Conservation (phyloP, 92 coral and sea anemone species). For the Epizoanthus fatuus region DNA sequence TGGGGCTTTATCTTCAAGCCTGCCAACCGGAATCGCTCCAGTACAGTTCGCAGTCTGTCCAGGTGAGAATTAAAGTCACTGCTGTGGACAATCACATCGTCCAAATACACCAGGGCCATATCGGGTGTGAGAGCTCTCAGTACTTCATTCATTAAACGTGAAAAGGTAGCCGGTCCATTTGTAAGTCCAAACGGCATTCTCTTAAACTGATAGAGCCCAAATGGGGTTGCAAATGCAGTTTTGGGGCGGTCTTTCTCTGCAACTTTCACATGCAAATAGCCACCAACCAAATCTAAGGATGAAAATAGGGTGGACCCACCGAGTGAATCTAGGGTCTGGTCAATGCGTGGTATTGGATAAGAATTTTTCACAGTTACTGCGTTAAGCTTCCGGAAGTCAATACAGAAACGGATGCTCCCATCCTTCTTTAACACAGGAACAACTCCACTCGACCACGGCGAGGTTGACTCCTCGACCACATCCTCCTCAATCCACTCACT, state of each 20-base stretch:
- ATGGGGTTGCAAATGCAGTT: slow-evolving; percentile 13
- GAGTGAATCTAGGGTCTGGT: neutral
- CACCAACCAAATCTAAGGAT: neutral
- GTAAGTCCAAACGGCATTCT: slow-evolving; percentile 5
- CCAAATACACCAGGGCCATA: slow-evolving; percentile 24
- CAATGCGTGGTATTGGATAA: neutral
- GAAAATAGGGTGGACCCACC: neutral
- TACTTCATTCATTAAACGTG: neutral
- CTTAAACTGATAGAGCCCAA: slow-evolving; percentile 19
- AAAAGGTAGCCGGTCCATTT: slow-evolving; percentile 16
- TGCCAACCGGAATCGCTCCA: neutral
- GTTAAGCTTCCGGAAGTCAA: neutral
- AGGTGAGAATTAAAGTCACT: slow-evolving; percentile 5
- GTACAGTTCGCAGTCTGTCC: neutral
- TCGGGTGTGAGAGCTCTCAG: slow-evolving; percentile 16
- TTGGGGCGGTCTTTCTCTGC: slow-evolving; percentile 12
- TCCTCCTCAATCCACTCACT: slow-evolving; percentile 4
- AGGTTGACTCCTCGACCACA: slow-evolving; percentile 11
- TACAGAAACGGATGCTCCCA: slow-evolving; percentile 14
- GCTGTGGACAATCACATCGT: slow-evolving; percentile 17
- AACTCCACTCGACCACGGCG: slow-evolving; percentile 11
- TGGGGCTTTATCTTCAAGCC: slow-evolving; percentile 4
- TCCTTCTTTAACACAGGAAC: neutral
- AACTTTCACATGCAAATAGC: slow-evolving; percentile 6
- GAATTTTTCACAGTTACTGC: slow-evolving; percentile 14